A percentile compares a stretch with the other conserved stretches of the same genome.
phyloP scores from a whole-genome alignment of 1,140 invertebrate species.

The Bathynomus jamesi region DNA sequence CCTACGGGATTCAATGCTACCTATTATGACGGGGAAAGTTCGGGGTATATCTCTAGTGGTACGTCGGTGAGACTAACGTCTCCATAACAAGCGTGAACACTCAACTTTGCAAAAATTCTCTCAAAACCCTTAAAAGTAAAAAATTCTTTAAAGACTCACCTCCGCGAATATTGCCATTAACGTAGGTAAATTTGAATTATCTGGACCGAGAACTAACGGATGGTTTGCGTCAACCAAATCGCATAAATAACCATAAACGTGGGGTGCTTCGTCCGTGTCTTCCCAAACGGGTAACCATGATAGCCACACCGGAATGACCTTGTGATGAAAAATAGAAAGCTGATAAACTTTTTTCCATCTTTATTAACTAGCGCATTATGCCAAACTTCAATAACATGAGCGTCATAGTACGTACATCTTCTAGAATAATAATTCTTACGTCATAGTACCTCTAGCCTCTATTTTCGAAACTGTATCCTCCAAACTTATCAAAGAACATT shows the following conservation, averaged over 20 bases:
- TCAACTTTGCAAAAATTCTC: background rate
- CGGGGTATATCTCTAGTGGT: no score
- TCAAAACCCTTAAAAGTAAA: background rate
- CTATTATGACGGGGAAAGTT: no score
- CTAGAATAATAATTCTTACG: background rate
- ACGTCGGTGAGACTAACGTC: no score
- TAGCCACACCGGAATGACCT: constrained; percentile 50
- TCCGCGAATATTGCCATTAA: constrained; percentile 84
- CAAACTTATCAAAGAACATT: no score
- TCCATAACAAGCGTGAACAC: no score
- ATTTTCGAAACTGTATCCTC: no score
- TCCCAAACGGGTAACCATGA: constrained; percentile 92
- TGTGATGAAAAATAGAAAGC: constrained; percentile 3
- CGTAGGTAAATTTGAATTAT: constrained; percentile 79
- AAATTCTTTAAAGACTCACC: constrained; percentile 40
- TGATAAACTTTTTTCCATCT: no score
- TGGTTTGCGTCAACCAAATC: constrained; percentile 89
- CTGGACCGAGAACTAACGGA: constrained; percentile 68
- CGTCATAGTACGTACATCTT: background rate
- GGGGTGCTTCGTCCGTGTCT: constrained; percentile 87
- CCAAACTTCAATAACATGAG: background rate
- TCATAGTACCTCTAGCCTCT: background rate
- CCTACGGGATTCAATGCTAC: no score
- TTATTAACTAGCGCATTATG: no score
- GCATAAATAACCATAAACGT: constrained; percentile 91